A percentile compares a stretch with the other conserved stretches of the same genome.
These are phyloP conservation scores for Xenopus petersii DNA, from an alignment of 2,797 vertebrate genomes.

Conservation along the genomic window DNA sequence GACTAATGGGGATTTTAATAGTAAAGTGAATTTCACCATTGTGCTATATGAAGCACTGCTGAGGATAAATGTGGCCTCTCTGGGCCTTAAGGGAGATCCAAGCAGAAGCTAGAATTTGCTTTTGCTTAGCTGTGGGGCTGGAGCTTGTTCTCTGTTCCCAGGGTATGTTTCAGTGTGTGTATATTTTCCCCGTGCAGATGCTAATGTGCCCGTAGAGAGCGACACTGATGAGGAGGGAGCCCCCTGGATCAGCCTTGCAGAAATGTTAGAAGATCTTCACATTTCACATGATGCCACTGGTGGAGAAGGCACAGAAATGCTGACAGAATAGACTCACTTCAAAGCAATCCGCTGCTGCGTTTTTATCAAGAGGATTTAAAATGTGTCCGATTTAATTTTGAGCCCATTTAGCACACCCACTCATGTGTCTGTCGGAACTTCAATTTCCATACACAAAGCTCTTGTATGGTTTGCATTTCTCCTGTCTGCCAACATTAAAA, in stretches of 20 bases:
- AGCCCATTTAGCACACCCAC: conserved; percentile 12
- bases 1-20: no score
- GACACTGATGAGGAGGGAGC: conserved; percentile 92
- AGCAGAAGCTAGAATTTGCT: background rate
- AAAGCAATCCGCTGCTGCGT: conserved; percentile 15
- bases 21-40: no score
- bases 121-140: no score
- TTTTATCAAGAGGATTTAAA: conserved; percentile 30
- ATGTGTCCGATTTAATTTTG: conserved; percentile 32
- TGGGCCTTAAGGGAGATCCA: background rate
- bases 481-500: conserved; percentile 32
- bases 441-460: conserved; percentile 38
- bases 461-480: conserved; percentile 21
- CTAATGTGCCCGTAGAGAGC: conserved; percentile 84
- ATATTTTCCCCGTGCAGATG: conserved; percentile 64
- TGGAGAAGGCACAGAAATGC: conserved; percentile 87
- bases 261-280: conserved; percentile 95
- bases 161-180: background rate
- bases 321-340: conserved; percentile 66
- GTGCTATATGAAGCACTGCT: no score
- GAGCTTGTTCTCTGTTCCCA: background rate
- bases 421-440: conserved; percentile 30
- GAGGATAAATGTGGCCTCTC: background rate
- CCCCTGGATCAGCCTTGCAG: conserved; percentile 84
- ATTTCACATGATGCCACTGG: conserved; percentile 86